phyloP scores from a whole-genome alignment of 64 coral and sea anemone species.

The Montipora foliosa region DNA sequence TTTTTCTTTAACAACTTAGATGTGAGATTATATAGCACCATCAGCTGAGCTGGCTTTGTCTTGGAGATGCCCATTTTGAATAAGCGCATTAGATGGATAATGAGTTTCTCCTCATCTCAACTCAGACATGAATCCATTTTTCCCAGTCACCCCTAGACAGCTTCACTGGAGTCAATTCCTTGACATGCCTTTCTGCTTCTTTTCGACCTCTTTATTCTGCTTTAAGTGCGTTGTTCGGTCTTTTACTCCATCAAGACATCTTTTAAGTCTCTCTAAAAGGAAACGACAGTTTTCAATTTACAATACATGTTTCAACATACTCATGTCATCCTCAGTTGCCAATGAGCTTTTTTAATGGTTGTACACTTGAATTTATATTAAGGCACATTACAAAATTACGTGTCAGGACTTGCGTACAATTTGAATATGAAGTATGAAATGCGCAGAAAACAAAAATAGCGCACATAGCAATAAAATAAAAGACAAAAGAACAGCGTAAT shows the following conservation, averaged over 20 bases:
- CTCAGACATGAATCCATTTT: constrained; percentile 50
- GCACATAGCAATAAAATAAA: too few species aligned
- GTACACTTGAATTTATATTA: too few species aligned
- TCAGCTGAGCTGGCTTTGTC: constrained; percentile 66
- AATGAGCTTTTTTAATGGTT: too few species aligned
- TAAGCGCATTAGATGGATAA: constrained; percentile 41
- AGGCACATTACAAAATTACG: too few species aligned
- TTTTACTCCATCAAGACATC: neutral
- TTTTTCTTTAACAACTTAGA: constrained; percentile 57
- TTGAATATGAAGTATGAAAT: too few species aligned
- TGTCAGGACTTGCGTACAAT: too few species aligned
- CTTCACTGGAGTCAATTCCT: constrained; percentile 27
- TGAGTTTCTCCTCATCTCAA: constrained; percentile 50
- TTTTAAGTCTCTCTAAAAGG: neutral
- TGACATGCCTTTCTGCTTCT: neutral
- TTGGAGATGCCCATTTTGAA: constrained; percentile 63
- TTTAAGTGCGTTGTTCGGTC: constrained; percentile 8
- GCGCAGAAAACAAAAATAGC: too few species aligned
- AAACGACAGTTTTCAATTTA: too few species aligned
- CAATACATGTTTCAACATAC: too few species aligned
- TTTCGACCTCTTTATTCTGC: constrained; percentile 18
- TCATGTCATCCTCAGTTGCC: too few species aligned
- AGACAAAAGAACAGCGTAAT: too few species aligned
- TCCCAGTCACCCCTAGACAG: constrained; percentile 52
- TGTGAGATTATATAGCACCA: constrained; percentile 45